Evolutionary conservation across 2,888 invertebrate species (phyloP).

Genomic region (Crioceris asparagi): DNA sequence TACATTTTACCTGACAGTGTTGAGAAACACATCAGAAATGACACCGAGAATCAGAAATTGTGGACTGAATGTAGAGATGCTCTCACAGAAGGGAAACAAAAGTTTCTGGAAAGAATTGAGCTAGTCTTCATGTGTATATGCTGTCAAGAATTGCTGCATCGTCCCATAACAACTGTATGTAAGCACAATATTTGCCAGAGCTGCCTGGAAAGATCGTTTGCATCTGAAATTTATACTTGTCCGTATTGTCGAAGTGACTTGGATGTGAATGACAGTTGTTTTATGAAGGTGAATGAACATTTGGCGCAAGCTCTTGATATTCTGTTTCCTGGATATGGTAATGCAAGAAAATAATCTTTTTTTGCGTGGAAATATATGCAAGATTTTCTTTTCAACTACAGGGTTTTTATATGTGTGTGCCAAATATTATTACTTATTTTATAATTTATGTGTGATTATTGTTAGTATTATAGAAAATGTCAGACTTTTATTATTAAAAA

Average conservation of each 20-base stretch:
- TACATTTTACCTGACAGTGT: constrained; percentile 33
- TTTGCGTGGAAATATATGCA: too few relatives aligned
- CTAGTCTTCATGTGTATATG: constrained; percentile 66
- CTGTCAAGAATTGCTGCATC: constrained; percentile 61
- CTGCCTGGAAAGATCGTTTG: constrained; percentile 58
- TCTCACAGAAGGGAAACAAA: constrained; percentile 44
- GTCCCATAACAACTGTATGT: constrained; percentile 64
- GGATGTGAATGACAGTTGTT: constrained; percentile 41
- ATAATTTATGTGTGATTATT: too few relatives aligned
- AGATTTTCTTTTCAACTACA: too few relatives aligned
- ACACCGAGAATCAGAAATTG: constrained; percentile 50
- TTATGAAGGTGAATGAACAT: constrained; percentile 46
- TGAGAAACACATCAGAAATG: constrained; percentile 41
- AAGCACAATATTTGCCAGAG: constrained; percentile 58
- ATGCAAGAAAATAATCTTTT: too few relatives aligned
- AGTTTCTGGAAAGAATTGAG: constrained; percentile 52
- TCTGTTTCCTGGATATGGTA: constrained; percentile 59
- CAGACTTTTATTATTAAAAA: too few relatives aligned
- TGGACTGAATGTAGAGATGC: constrained; percentile 54
- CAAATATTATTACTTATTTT: too few relatives aligned
- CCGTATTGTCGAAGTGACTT: constrained; percentile 60
- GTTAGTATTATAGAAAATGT: too few relatives aligned
- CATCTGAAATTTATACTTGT: constrained; percentile 51
- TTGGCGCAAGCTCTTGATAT: constrained; percentile 45
- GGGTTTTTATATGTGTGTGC: too few relatives aligned